Evolutionary conservation across 2,797 vertebrate species (phyloP).

Genomic region (Myotis myotis): DNA sequence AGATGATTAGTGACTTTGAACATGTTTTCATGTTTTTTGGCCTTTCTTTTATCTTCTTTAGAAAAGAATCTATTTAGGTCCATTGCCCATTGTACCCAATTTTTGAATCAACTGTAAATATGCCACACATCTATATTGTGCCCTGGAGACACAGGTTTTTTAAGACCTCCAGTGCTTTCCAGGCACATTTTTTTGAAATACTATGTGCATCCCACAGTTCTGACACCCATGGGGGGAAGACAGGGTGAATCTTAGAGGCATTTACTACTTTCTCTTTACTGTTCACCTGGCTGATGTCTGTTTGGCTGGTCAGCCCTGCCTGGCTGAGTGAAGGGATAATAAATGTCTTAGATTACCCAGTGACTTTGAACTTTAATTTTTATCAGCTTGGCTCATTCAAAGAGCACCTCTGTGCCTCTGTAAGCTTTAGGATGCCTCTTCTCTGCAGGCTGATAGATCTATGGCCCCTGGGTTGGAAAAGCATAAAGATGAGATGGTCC

Average conservation of each 20-base stretch:
- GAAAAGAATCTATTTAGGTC: no score
- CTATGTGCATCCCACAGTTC: not conserved
- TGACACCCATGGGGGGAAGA: not conserved
- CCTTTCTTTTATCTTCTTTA: no score
- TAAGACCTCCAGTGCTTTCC: not conserved
- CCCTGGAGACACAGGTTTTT: not conserved
- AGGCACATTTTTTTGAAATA: constrained; percentile 46
- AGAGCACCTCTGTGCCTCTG: constrained; percentile 25
- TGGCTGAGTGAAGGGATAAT: constrained; percentile 42
- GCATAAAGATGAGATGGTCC: constrained; percentile 62
- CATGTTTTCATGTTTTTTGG: no score
- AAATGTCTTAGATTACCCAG: constrained; percentile 44
- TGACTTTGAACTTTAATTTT: constrained; percentile 76
- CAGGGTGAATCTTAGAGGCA: not conserved
- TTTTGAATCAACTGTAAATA: constrained; percentile 19
- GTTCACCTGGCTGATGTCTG: not conserved
- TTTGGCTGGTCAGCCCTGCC: constrained; percentile 28
- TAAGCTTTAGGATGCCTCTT: constrained; percentile 58
- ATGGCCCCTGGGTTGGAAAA: constrained; percentile 38
- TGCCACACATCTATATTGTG: not conserved
- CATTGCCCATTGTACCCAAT: no score
- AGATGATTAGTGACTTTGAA: no score
- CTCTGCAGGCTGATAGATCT: constrained; percentile 65
- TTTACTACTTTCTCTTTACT: not conserved
- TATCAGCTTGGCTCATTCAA: constrained; percentile 49